A percentile compares a stretch with the other conserved stretches of the same genome.
phyloP scores from a whole-genome alignment of 2,797 vertebrate genomes.

The Sebastiscus albofasciatus region DNA sequence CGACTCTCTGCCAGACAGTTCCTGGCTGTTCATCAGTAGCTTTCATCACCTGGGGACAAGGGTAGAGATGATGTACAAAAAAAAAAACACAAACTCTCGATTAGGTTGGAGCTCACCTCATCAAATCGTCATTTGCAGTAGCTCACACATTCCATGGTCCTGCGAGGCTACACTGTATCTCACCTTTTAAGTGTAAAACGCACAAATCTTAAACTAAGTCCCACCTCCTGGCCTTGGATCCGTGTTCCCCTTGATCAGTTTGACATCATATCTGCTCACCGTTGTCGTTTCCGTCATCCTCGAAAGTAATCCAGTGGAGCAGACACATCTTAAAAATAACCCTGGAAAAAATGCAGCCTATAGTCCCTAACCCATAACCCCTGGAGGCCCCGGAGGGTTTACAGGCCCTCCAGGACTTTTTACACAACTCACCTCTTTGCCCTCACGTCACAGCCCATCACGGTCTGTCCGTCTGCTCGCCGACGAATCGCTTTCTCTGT shows the following conservation, averaged over 20 bases:
- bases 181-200: background rate
- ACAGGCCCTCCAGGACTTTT: conserved; percentile 42
- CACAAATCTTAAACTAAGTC: background rate
- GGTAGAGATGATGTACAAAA: background rate
- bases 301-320: conserved; percentile 36
- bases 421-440: conserved; percentile 58
- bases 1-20: conserved; percentile 22
- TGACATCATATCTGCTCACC: conserved; percentile 31
- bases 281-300: conserved; percentile 15
- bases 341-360: conserved; percentile 16
- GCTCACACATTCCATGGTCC: background rate
- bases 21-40: conserved; percentile 29
- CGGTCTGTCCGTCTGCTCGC: conserved; percentile 45
- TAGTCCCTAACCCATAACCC: conserved; percentile 43
- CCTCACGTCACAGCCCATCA: conserved; percentile 61
- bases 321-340: conserved; percentile 57
- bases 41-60: conserved; percentile 23
- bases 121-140: background rate
- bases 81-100: background rate
- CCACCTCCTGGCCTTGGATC: background rate
- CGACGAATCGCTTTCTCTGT: conserved; percentile 30
- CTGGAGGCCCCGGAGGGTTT: conserved; percentile 37
- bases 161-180: background rate
- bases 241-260: conserved; percentile 7
- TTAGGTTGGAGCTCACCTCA: conserved; percentile 2